Conservation (phyloP, 2,797 vertebrate genomes). For the Phalloptychus januarius region DNA sequence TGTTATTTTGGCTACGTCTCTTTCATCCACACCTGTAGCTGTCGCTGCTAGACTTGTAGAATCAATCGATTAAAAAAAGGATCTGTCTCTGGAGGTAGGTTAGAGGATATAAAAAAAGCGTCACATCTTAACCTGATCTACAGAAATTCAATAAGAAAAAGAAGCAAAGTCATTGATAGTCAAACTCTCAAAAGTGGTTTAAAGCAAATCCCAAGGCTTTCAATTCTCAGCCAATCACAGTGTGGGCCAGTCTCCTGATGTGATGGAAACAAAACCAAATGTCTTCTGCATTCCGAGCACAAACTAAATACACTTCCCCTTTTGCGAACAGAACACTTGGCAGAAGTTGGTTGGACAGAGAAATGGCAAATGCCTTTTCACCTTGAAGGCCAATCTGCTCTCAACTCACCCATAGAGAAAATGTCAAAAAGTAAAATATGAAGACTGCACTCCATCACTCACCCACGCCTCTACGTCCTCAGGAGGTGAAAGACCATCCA, state of each 20-base stretch:
- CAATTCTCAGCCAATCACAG: no score
- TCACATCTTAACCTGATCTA: background rate
- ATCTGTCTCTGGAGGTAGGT: no score
- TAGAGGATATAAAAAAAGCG: background rate
- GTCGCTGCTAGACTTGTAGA: background rate
- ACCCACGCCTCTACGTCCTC: constrained; percentile 92
- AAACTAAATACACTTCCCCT: background rate
- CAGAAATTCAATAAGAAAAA: background rate
- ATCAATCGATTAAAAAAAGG: background rate
- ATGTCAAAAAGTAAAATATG: background rate
- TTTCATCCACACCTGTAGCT: background rate
- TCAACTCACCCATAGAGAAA: no score
- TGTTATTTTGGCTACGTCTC: background rate
- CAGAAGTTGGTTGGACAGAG: background rate
- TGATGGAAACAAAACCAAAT: background rate
- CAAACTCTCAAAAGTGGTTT: background rate
- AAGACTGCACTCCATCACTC: constrained; percentile 53
- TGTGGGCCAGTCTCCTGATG: background rate
- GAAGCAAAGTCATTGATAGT: background rate
- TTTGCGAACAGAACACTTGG: background rate
- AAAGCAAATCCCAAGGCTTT: background rate
- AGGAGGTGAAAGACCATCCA: constrained; percentile 73
- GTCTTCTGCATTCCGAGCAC: background rate
- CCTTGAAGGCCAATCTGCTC: background rate
- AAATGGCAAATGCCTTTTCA: background rate